phyloP scores from a whole-genome alignment of 2,888 invertebrate genomes.

The Halictus quadricinctus region DNA sequence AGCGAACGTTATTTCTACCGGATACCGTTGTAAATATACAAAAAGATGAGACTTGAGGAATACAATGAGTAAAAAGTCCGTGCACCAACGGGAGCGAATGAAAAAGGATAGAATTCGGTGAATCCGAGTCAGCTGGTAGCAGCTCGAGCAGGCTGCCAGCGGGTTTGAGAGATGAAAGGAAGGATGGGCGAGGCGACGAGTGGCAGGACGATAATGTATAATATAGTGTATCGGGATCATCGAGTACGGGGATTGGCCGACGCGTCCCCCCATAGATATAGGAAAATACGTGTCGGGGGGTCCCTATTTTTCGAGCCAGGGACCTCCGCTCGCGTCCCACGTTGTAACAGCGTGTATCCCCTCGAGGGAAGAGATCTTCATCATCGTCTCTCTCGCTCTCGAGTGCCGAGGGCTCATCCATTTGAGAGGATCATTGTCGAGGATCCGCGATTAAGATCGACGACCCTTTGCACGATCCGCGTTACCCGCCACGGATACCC shows the following conservation, averaged over 20 bases:
- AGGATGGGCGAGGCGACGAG: conserved; percentile 44
- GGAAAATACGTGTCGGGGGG: conserved; percentile 61
- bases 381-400: conserved; percentile 58
- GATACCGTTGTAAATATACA: background rate
- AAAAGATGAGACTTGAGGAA: background rate
- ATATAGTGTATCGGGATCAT: conserved; percentile 46
- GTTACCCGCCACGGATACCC: conserved; percentile 57
- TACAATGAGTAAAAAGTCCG: background rate
- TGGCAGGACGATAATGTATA: conserved; percentile 42
- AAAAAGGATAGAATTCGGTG: background rate
- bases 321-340: conserved; percentile 21
- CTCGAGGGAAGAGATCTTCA: conserved; percentile 70
- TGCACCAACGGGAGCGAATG: background rate
- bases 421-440: conserved; percentile 79
- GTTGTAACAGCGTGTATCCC: conserved; percentile 70
- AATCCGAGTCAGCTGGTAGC: conserved; percentile 27
- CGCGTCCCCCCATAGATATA: conserved; percentile 46
- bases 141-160: background rate
- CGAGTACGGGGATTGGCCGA: conserved; percentile 53
- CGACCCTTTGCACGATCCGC: conserved; percentile 71
- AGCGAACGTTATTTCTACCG: too few species aligned
- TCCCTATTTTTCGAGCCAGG: conserved; percentile 40
- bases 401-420: conserved; percentile 76
- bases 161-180: background rate
- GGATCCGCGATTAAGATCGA: conserved; percentile 78